Percentiles rank a stretch among this genome's conserved stretches.
These are phyloP conservation scores for Narcine bancroftii DNA, from an alignment of 2,113 vertebrate species.

Conservation along the genomic window DNA sequence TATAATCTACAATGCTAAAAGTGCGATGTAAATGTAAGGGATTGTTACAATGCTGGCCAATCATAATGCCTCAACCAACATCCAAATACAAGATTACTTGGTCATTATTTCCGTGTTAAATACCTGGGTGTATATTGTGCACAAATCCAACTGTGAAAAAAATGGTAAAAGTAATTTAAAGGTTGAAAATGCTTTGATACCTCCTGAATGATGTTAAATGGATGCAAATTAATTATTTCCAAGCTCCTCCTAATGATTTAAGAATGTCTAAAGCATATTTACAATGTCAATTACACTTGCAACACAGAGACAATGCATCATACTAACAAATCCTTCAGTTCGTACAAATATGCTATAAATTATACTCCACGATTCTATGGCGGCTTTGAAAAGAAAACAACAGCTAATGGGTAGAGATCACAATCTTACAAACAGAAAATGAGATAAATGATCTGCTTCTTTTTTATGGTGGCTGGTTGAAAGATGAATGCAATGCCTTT, in stretches of 20 bases:
- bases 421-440: background rate
- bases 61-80: background rate
- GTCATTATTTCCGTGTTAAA: background rate
- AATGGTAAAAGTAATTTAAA: no score
- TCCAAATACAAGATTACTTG: background rate
- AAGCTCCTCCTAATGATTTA: background rate
- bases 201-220: background rate
- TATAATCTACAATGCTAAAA: no score
- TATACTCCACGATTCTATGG: background rate
- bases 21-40: no score
- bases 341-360: no score
- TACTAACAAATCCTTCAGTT: background rate
- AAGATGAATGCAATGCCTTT: background rate
- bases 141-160: no score
- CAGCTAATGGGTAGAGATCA: background rate
- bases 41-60: no score
- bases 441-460: background rate
- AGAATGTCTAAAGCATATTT: background rate
- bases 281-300: background rate
- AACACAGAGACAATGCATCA: background rate
- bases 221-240: background rate
- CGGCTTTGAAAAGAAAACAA: background rate
- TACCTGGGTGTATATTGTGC: no score
- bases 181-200: no score
- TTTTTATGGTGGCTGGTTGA: background rate